Percentiles rank a stretch among this genome's conserved stretches.
Evolutionary conservation across 2,797 vertebrate genomes (phyloP).

Genomic region (Periparus ater): DNA sequence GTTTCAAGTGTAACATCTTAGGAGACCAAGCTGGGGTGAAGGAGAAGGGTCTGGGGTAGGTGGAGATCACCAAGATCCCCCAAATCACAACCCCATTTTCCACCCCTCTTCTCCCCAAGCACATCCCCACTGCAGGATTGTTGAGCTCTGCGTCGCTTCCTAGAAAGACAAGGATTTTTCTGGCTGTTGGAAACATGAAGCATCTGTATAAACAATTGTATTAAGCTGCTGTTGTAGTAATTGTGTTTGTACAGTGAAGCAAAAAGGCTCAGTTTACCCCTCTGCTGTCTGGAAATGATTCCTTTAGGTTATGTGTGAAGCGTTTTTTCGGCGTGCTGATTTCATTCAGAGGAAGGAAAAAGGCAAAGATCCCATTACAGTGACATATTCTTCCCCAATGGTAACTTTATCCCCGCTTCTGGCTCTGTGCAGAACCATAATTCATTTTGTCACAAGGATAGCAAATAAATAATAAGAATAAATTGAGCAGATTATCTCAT

Average conservation of each 20-base stretch:
- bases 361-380: constrained; percentile 12
- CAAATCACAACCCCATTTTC: not conserved
- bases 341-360: constrained; percentile 5
- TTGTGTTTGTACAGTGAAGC: constrained; percentile 60
- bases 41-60: not conserved
- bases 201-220: constrained; percentile 53
- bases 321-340: not conserved
- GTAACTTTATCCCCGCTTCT: constrained; percentile 61
- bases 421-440: constrained; percentile 45
- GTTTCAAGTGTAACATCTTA: not conserved
- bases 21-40: not conserved
- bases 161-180: not conserved
- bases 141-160: not conserved
- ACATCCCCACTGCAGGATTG: not conserved
- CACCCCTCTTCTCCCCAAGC: not conserved
- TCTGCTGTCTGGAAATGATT: constrained; percentile 55
- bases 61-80: not conserved
- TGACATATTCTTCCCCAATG: constrained; percentile 63
- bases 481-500: constrained; percentile 69
- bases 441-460: constrained; percentile 63
- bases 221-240: constrained; percentile 45
- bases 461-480: constrained; percentile 72
- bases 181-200: not conserved
- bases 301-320: constrained; percentile 52
- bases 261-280: constrained; percentile 56